Conservation (phyloP, 2,113 vertebrate species). For the Brevimyrus niger region DNA sequence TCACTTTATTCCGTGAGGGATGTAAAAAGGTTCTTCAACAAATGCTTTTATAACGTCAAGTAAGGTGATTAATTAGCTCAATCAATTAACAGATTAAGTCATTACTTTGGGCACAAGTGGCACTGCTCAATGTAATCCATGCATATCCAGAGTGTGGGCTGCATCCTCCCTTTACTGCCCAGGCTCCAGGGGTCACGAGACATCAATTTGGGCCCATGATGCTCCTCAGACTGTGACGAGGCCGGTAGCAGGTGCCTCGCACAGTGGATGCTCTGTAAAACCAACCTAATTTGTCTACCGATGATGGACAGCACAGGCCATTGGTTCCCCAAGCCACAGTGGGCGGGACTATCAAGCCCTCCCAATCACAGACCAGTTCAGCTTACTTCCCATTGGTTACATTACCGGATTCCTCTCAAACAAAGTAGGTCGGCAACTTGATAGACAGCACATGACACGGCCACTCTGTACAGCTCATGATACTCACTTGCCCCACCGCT, state of each 20-base stretch:
- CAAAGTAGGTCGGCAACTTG: background rate
- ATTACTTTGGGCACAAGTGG: slow-evolving; percentile 12
- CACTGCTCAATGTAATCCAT: slow-evolving; percentile 4
- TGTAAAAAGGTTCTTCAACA: slow-evolving; percentile 3
- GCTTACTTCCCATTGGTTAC: background rate
- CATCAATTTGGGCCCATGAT: background rate
- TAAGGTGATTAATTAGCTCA: slow-evolving; percentile 11
- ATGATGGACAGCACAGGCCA: background rate
- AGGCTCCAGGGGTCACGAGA: background rate
- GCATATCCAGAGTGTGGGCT: background rate
- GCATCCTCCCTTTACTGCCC: background rate
- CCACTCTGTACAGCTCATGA: background rate
- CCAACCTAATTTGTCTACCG: background rate
- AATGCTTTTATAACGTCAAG: slow-evolving; percentile 7
- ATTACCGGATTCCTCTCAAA: background rate
- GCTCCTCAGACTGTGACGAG: background rate
- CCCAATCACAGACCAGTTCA: background rate
- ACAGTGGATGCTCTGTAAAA: background rate
- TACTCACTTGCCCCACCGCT: background rate
- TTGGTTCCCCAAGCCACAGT: background rate
- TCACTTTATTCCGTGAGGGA: slow-evolving; percentile 19
- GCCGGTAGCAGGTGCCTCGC: background rate
- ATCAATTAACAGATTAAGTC: slow-evolving; percentile 8
- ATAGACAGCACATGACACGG: background rate
- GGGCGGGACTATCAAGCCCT: background rate